These are phyloP conservation scores for Poeciliopsis gracilis DNA, from an alignment of 2,797 vertebrate genomes.

Conservation along the genomic window DNA sequence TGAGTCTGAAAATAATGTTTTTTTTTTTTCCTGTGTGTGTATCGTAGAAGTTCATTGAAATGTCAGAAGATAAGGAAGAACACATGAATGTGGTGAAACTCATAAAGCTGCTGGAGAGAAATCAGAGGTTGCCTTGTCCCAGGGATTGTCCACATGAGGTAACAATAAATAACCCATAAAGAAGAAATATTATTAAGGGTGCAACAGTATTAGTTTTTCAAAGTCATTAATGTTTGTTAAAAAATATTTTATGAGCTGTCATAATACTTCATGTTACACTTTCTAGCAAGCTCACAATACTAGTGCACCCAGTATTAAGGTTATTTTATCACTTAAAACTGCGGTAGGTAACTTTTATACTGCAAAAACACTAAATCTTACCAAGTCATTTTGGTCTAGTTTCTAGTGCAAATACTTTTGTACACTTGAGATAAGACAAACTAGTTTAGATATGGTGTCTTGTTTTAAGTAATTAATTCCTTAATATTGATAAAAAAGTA, in stretches of 20 bases:
- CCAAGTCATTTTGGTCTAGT: too few relatives aligned
- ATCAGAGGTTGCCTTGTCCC: conserved; percentile 83
- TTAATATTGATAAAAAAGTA: too few relatives aligned
- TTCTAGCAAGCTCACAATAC: not conserved
- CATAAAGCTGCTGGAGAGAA: conserved; percentile 82
- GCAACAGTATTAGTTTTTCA: not conserved
- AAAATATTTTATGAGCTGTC: not conserved
- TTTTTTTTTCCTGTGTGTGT: not conserved
- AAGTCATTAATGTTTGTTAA: not conserved
- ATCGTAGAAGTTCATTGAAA: conserved; percentile 87
- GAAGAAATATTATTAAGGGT: not conserved
- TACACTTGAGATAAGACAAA: too few relatives aligned
- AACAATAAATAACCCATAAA: conserved; percentile 25
- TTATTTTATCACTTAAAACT: not conserved
- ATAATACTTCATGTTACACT: not conserved
- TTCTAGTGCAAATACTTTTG: too few relatives aligned
- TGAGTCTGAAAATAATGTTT: conserved; percentile 3
- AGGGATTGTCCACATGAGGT: conserved; percentile 86
- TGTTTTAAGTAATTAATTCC: too few relatives aligned
- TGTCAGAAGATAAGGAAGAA: conserved; percentile 80
- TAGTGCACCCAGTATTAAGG: not conserved
- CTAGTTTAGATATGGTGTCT: too few relatives aligned
- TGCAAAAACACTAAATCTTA: too few relatives aligned
- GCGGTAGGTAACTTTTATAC: too few relatives aligned
- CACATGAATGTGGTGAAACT: conserved; percentile 86